A percentile compares a stretch with the other conserved stretches of the same genome.
Evolutionary conservation across 2,888 invertebrate species (phyloP).

Genomic region (Ashinkailepas kermadecensis): DNA sequence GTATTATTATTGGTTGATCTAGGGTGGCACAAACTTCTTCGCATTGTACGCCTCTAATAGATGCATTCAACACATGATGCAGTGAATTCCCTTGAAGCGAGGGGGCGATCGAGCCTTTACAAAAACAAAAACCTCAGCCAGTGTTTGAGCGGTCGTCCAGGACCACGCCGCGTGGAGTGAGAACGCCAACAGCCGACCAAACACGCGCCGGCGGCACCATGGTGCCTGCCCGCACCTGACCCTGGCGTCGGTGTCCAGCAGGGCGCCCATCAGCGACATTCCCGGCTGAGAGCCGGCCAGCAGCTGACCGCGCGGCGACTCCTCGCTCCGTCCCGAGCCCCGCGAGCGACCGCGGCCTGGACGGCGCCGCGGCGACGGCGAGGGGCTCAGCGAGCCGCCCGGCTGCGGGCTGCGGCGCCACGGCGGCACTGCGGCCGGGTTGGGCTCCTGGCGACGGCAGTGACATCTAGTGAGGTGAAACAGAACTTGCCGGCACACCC

Average conservation of each 20-base stretch:
- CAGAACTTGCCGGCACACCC: not conserved
- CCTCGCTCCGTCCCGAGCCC: not conserved
- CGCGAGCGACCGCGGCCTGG: not conserved
- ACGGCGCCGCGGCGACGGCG: constrained; percentile 1
- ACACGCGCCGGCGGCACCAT: too few relatives aligned
- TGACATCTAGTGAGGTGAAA: not conserved
- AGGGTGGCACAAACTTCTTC: too few relatives aligned
- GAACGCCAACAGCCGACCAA: too few relatives aligned
- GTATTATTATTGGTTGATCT: too few relatives aligned
- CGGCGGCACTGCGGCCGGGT: constrained; percentile 9
- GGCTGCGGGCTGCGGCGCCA: not conserved
- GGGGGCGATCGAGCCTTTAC: too few relatives aligned
- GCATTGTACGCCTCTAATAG: too few relatives aligned
- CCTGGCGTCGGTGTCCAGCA: not conserved
- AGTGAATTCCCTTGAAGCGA: too few relatives aligned
- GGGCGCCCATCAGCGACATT: not conserved
- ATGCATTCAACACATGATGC: too few relatives aligned
- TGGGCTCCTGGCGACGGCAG: not conserved
- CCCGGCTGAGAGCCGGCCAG: not conserved
- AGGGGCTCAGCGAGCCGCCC: not conserved
- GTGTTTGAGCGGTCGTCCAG: too few relatives aligned
- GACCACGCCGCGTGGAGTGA: too few relatives aligned
- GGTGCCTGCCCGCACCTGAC: not conserved
- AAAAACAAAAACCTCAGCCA: too few relatives aligned
- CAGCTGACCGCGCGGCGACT: not conserved